Conservation (phyloP, 2,888 invertebrate genomes). For the Labia minor region DNA sequence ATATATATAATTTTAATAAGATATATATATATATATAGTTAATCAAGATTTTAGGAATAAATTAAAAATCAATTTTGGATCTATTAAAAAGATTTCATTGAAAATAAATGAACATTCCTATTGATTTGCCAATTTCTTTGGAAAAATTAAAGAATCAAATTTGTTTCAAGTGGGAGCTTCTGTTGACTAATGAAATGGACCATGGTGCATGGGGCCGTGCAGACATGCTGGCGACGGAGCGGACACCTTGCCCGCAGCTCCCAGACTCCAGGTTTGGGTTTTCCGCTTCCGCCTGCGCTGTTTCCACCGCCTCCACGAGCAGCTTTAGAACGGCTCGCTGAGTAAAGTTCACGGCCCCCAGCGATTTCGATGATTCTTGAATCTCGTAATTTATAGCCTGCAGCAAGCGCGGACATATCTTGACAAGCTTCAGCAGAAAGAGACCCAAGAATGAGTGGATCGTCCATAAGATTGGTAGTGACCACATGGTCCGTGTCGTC, state of each 20-base stretch:
- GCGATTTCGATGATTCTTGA: conserved; percentile 67
- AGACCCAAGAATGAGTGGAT: not conserved
- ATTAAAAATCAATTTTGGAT: too few species aligned
- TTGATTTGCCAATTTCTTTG: too few species aligned
- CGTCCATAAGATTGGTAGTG: not conserved
- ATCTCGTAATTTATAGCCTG: conserved; percentile 59
- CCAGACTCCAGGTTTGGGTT: conserved; percentile 20
- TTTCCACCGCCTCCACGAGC: conserved; percentile 34
- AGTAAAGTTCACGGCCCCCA: conserved; percentile 73
- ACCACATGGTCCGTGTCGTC: not conserved
- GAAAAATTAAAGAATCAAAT: too few species aligned
- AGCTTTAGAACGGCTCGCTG: conserved; percentile 69
- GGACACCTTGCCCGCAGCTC: conserved; percentile 21
- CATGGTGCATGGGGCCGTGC: conserved; percentile 4
- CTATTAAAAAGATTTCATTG: too few species aligned
- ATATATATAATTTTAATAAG: too few species aligned
- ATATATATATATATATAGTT: too few species aligned
- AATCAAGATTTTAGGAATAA: too few species aligned
- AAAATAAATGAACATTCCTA: too few species aligned
- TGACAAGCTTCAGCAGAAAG: conserved; percentile 1
- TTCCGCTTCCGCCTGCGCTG: conserved; percentile 14
- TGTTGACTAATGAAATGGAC: not conserved
- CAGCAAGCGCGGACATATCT: conserved; percentile 32
- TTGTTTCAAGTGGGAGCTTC: too few species aligned
- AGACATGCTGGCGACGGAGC: conserved; percentile 14